phyloP scores from a whole-genome alignment of 2,113 vertebrate genomes.

The Phasianus colchicus region DNA sequence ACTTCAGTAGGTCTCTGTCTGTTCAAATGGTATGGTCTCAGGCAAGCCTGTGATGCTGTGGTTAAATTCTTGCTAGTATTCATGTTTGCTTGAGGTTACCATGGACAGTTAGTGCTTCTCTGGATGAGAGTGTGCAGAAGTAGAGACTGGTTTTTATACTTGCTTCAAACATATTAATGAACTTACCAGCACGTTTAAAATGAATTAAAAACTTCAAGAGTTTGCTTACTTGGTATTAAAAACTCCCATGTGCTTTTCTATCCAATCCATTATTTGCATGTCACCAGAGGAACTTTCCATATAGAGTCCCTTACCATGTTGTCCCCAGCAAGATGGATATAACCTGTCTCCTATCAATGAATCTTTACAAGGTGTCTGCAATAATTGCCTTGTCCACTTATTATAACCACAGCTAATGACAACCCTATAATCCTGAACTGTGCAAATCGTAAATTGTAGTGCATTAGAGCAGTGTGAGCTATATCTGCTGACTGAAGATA shows the following conservation, averaged over 20 bases:
- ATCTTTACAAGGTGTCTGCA: neutral
- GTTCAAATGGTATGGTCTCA: neutral
- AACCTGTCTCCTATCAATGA: neutral
- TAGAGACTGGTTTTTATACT: neutral
- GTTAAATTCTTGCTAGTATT: neutral
- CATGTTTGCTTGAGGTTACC: neutral
- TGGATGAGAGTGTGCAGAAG: neutral
- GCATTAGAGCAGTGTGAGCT: slow-evolving; percentile 14
- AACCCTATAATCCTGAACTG: neutral
- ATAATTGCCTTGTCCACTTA: neutral
- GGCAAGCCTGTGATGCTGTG: neutral
- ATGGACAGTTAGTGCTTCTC: neutral
- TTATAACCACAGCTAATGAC: neutral
- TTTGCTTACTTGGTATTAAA: neutral
- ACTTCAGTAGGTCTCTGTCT: neutral
- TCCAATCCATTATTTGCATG: neutral
- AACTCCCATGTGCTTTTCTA: neutral
- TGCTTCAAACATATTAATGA: neutral
- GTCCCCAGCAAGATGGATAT: neutral
- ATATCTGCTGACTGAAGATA: slow-evolving; percentile 39
- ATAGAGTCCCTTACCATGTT: neutral
- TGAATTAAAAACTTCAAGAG: neutral
- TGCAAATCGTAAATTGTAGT: neutral
- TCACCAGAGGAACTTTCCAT: neutral
- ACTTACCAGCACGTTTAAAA: neutral